phyloP scores from a whole-genome alignment of 2,113 vertebrate species.

The Lonchura striata region DNA sequence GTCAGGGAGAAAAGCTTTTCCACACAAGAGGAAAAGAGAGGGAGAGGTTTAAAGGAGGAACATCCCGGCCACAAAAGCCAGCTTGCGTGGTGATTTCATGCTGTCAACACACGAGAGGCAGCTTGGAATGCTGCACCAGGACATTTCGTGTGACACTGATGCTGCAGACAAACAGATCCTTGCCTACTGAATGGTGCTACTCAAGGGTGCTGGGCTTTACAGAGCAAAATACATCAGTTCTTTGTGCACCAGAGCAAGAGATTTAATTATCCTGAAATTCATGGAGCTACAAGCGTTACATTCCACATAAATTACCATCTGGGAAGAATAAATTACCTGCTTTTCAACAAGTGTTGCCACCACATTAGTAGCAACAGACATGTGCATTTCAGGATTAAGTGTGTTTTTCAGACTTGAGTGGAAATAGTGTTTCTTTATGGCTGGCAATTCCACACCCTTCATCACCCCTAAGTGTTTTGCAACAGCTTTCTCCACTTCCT shows the following conservation, averaged over 20 bases:
- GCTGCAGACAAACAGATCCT: neutral
- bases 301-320: neutral
- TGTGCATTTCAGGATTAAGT: neutral
- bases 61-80: neutral
- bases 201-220: neutral
- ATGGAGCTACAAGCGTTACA: neutral
- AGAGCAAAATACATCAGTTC: neutral
- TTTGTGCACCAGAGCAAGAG: neutral
- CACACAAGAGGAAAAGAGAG: neutral
- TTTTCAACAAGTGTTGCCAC: neutral
- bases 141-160: neutral
- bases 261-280: constrained; percentile 20
- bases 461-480: neutral
- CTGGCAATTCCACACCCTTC: neutral
- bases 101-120: neutral
- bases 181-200: neutral
- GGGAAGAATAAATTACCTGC: neutral
- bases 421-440: neutral
- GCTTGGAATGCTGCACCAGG: neutral
- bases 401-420: neutral
- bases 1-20: neutral
- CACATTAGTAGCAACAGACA: neutral
- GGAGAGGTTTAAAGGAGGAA: neutral
- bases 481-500: neutral
- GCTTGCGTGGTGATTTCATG: neutral